Base-by-base conservation (phyloP, 2,113 vertebrate genomes). In the Trematomus loennbergii region DNA sequence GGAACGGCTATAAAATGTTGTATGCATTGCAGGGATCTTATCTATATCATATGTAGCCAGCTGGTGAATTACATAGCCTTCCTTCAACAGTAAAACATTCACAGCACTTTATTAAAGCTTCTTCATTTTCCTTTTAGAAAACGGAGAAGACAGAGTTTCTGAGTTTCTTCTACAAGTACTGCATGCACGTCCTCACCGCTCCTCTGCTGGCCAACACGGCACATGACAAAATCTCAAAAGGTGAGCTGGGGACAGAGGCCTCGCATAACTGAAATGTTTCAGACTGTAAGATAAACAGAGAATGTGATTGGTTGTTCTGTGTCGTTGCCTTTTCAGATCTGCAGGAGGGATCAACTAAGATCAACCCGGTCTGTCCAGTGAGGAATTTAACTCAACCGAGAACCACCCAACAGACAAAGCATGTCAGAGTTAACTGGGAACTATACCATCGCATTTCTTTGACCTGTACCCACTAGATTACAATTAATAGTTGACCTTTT, bases 161-260 rank as follows among this genome's bases (percentile, higher is more conserved):
- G 79, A 98, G 97, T 93, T 99, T 99, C 93, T 99, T 99, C 95
- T 99, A 99, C 94, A 99, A 98, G 90, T 98, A 98, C 96, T 99
- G 98, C 93, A 99, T 99, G 98, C 98, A 99, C 8, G 97, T 99
- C 48, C 96, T 99, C 64, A 99, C 98, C 0, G 98, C 98, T 36
- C 98, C 98, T 0, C 96, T 99, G 85, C 91, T 99, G 95, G 98
- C 98, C 68, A 99, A 99, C 79, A 99, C 98, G 5, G 94, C 96
- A 64, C 97, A 97, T 75, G 97, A 99, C 82, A 98, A 96, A 88
- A 94, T 86, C 90, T 95, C 95, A 54, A 97, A 97, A 94, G 97
- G 98, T 99, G 93, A 87, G 62, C 18, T 49, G 45, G 13, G 22
- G 36, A 20, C 11, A 52, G 49, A 15, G 22, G 11, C 12, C 29